phyloP scores from a whole-genome alignment of 2,113 vertebrate species.

The Osmerus eperlanus region DNA sequence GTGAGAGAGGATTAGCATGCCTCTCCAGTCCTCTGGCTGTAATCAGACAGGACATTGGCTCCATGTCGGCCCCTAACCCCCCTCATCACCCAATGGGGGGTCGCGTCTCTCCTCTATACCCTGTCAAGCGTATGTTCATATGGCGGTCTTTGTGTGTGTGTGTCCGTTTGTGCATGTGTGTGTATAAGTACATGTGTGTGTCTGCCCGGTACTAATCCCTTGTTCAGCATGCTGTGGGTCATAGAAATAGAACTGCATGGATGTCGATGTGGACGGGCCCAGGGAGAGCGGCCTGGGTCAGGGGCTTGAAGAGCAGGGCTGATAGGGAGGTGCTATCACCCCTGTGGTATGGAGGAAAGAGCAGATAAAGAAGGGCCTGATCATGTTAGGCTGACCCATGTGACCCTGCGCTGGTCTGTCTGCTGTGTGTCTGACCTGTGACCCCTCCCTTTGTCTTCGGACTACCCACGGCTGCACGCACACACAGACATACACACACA shows the following conservation, averaged over 20 bases:
- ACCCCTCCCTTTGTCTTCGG: slow-evolving; percentile 60
- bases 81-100: slow-evolving; percentile 58
- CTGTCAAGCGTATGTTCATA: slow-evolving; percentile 58
- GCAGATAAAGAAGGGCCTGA: slow-evolving; percentile 34
- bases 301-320: too few relatives aligned
- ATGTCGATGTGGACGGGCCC: too few relatives aligned
- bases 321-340: too few relatives aligned
- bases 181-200: too few relatives aligned
- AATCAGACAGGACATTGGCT: slow-evolving; percentile 75
- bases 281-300: too few relatives aligned
- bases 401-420: slow-evolving; percentile 61
- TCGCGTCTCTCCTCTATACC: slow-evolving; percentile 54
- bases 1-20: slow-evolving; percentile 64
- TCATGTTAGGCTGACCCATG: slow-evolving; percentile 66
- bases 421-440: slow-evolving; percentile 65
- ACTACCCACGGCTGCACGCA: background rate
- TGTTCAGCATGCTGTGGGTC: too few relatives aligned
- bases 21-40: slow-evolving; percentile 66
- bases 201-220: too few relatives aligned
- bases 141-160: slow-evolving; percentile 23
- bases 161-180: background rate
- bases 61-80: slow-evolving; percentile 64
- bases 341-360: too few relatives aligned
- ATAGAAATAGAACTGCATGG: too few relatives aligned
- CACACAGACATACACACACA: slow-evolving; percentile 39